Percentiles rank a stretch among this genome's conserved stretches.
These are phyloP conservation scores for Microctonus hyperodae DNA, from an alignment of 2,888 invertebrate species.

Conservation along the genomic window DNA sequence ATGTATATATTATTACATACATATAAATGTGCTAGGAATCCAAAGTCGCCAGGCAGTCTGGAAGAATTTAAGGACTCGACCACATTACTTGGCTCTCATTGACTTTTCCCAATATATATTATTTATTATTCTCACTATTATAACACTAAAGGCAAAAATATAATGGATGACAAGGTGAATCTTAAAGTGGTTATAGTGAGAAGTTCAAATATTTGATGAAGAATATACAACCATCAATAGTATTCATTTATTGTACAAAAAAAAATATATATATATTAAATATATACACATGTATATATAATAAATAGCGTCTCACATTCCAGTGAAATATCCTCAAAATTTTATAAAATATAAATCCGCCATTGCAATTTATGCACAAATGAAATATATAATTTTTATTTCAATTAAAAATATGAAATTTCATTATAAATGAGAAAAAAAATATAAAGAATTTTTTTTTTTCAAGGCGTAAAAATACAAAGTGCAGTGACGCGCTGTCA, in stretches of 20 bases:
- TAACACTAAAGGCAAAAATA: not conserved
- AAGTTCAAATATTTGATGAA: constrained; percentile 24
- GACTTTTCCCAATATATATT: no score
- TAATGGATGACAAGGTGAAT: not conserved
- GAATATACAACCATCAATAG: not conserved
- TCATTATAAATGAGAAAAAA: constrained; percentile 7
- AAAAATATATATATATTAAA: no score
- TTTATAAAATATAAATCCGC: not conserved
- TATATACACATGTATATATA: no score
- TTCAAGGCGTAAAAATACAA: constrained; percentile 27
- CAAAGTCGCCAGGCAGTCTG: constrained; percentile 34
- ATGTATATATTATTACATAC: no score
- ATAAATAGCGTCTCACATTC: not conserved
- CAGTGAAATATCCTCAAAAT: not conserved
- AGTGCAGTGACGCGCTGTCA: constrained; percentile 42
- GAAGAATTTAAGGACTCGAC: constrained; percentile 5
- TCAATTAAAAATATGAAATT: not conserved
- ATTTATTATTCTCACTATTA: not conserved
- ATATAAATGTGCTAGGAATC: not conserved
- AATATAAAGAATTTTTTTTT: constrained; percentile 12
- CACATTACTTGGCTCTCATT: not conserved
- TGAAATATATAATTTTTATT: not conserved
- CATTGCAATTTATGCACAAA: not conserved
- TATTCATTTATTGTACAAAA: not conserved
- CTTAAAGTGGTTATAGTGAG: not conserved